Evolutionary conservation across 2,113 vertebrate genomes (phyloP), one percentile per base, ranked within the genome.

Genomic region (Neolamprologus hecqui): DNA sequence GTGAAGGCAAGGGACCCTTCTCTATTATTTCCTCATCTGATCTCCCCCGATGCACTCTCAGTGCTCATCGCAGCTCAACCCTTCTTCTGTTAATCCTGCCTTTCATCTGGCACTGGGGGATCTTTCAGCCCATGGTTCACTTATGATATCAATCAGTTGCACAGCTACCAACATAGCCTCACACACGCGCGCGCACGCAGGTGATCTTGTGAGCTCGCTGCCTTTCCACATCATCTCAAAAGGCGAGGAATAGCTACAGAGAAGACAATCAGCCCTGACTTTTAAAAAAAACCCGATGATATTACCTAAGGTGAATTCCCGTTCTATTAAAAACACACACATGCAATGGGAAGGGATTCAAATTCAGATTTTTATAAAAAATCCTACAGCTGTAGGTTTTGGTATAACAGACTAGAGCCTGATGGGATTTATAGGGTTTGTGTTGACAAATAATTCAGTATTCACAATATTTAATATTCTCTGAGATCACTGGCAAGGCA

Each of bases 11-110:
- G 88, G 88, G 92, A 91, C 92, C 89, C 84, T 58, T 92, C 95
- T 96, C 93, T 90, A 95, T 96, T 96, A 95, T 95, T 93, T 92
- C 83, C 89, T 88, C 95, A 94, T 94, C 94, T 93, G 93, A 93
- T 95, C 90, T 90, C 93, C 84, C 91, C 84, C 83, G 88, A 93
- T 94, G 91, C 90, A 94, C 95, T 94, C 80, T 60, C 84, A 51
- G 82, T 88, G 92, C 94, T 94, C 91, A 95, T 92, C 90, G 87
- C 73, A 7, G 65, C 86, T 91, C 94, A 91, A 70, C 92, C 93
- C 88, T 88, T 93, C 91, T 84, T 93, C 92, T 90, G 88, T 89
- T 96, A 96, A 96, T 96, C 95, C 94, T 89, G 92, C 92, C 94
- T 95, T 95, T 96, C 94, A 95, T 96, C 94, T 95, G 90, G 70